Base-by-base conservation (phyloP, 2,888 invertebrate genomes). In the Dryomyza anilis region DNA sequence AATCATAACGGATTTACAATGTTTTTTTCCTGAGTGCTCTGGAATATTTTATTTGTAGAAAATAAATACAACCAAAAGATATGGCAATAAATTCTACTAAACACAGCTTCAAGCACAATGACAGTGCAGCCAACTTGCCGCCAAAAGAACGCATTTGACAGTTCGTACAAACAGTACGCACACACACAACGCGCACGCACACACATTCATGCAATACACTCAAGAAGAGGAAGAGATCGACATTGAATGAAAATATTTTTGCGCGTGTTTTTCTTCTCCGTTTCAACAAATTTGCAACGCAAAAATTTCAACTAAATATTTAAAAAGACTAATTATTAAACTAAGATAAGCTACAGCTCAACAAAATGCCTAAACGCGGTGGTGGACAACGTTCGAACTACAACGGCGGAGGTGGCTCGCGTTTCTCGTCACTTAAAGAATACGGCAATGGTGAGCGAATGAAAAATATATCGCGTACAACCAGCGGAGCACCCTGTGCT, bases 391-490 rank as follows among this genome's bases (percentile, higher is more conserved):
- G 74, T 53, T 61, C 65, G 43, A 74, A 72, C 53, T 70, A 70
- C 27, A 72, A 72, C 58, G 67, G 68, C 19, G 64, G 68, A 10
- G 59, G 48, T 1, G 58, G 61, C 8, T 61, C 69, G 16, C 77
- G 81, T 64, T 80, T 76, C 53, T 71, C 76, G 7, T 64, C 77
- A 2, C 65, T 81, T 0, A 80, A 76, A 61, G 76, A 74, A 21
- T 77, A 73, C 57, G 71, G 71, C 48, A 76, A 73, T 70, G 80
- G 83, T 81, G 69, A 67, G 73, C 57, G 33, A 57, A 27, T 39
- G 29, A 2, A 14, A 5, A n/a, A n/a, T n/a, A n/a, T n/a, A n/a
- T 12, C 14, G 23, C 25, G 48, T 12, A 5, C 14, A 23, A 5
- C 2, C 23, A 14, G 48, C 4, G 23, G 23, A 50, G 23, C 39